Conservation (phyloP, 2,113 vertebrate species). For the Semnopithecus entellus region DNA sequence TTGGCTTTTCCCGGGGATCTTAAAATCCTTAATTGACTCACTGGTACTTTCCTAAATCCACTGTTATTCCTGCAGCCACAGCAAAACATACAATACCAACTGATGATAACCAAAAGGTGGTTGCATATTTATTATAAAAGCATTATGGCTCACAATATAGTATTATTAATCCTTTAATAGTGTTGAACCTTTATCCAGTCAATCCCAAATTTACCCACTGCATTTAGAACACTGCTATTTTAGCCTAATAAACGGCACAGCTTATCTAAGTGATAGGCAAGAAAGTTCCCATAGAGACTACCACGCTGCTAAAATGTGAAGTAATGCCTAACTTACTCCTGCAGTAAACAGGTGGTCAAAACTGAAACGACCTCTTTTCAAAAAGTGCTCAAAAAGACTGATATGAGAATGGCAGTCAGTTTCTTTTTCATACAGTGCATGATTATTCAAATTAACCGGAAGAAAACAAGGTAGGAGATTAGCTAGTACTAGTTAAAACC, state of each 20-base stretch:
- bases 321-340: not conserved
- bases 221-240: not conserved
- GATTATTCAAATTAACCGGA: not conserved
- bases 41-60: not conserved
- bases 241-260: not conserved
- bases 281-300: not conserved
- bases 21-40: not conserved
- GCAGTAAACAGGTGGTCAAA: constrained; percentile 45
- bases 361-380: constrained; percentile 23
- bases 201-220: not conserved
- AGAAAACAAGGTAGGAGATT: not conserved
- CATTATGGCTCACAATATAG: not conserved
- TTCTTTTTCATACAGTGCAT: not conserved
- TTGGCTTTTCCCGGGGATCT: not conserved
- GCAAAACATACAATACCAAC: not conserved
- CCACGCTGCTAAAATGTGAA: not conserved
- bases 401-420: not conserved
- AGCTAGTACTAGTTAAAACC: not conserved
- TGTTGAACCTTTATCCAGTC: not conserved
- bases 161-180: not conserved
- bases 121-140: not conserved
- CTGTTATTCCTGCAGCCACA: not conserved
- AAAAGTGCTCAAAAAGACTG: not conserved
- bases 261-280: not conserved
- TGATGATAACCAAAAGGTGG: not conserved